These are phyloP conservation scores for Otis tarda DNA, from an alignment of 2,113 vertebrate genomes.

Conservation along the genomic window DNA sequence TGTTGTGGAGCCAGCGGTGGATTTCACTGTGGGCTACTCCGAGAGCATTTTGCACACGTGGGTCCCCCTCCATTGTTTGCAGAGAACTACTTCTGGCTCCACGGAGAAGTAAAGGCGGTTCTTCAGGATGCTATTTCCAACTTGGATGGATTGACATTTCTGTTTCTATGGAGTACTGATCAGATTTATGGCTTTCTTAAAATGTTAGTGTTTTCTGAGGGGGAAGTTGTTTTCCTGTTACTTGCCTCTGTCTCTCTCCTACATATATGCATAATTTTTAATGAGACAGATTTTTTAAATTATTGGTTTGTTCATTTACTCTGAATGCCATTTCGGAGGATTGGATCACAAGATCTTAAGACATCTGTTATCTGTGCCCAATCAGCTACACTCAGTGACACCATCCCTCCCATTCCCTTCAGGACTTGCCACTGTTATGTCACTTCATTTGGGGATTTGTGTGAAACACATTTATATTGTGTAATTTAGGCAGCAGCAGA, in stretches of 20 bases:
- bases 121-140: not conserved
- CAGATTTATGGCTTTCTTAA: not conserved
- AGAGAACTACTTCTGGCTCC: not conserved
- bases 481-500: not conserved
- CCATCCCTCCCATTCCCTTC: not conserved
- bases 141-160: not conserved
- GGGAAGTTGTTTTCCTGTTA: not conserved
- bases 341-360: not conserved
- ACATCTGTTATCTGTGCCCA: not conserved
- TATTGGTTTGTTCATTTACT: not conserved
- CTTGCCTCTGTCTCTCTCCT: not conserved
- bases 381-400: not conserved
- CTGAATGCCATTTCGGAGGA: not conserved
- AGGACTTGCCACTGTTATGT: not conserved
- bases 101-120: not conserved
- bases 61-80: accelerated
- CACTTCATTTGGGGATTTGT: not conserved
- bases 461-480: not conserved
- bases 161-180: not conserved
- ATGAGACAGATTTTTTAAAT: not conserved
- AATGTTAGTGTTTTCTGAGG: not conserved
- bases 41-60: not conserved
- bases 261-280: not conserved
- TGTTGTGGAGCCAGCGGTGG: accelerated
- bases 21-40: not conserved